Evolutionary conservation across 2,113 vertebrate species (phyloP), one percentile per base, ranked within the genome.

Genomic region (Hippoglossus stenolepis): DNA sequence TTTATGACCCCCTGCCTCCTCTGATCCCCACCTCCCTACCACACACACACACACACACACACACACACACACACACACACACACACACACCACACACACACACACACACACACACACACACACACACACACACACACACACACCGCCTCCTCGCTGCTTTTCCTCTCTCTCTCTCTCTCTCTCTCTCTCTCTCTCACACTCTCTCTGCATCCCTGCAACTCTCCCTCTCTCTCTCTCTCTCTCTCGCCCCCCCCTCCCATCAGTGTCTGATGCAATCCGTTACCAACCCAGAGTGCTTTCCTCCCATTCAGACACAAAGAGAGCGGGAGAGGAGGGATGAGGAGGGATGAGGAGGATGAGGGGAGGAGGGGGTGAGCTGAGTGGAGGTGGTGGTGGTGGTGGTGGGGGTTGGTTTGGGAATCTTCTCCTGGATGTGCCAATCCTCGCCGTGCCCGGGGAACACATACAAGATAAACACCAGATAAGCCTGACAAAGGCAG

Each of bases 271-370:
- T 91, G 92, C 92, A 93, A 92, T 89, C 89, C 87, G 63, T 88
- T 90, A 90, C 92, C 89, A 93, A 92, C 91, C 85, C 83, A 76
- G 82, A 90, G 87, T 74, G 87, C 85, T 82, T 86, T 82, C 83
- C 87, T 86, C 73, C 71, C 87, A 89, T 88, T 90, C 87, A 91
- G 89, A 91, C 90, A 93, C 91, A 93, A 91, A 91, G 91, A 88
- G 80, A 89, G 84, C 79, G 62, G 61, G 62, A 84, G 83, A 56
- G 77, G 65, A 43, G 66, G 77, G 65, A 45, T 58, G 71, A 60
- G 21, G 63, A 61, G 77, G 31, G 31, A 45, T 58, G 71, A 60
- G 21, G 63, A 64, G 77, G 28, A 31, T 31, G 28, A 15, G 31
- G 11, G 3, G 20, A 12, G 14, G 20, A 59, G 7, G 10, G 60